phyloP scores from a whole-genome alignment of 2,113 vertebrate genomes.

The Spizaetus ornatus region DNA sequence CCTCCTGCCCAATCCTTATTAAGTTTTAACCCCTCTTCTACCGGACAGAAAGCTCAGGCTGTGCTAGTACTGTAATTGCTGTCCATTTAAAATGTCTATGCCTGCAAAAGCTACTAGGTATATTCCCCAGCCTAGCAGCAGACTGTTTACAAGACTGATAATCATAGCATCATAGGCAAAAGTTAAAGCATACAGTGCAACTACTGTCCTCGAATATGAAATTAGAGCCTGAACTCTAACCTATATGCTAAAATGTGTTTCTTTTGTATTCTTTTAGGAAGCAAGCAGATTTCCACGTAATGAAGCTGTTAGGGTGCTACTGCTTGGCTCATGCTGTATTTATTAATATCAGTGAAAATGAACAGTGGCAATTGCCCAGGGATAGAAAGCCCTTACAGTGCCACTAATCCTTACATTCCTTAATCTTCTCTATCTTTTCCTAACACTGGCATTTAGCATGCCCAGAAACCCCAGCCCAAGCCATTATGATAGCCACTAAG shows the following conservation, averaged over 20 bases:
- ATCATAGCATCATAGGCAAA: not conserved
- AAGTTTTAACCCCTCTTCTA: constrained; percentile 23
- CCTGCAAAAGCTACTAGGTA: not conserved
- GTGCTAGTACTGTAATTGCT: not conserved
- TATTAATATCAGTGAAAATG: not conserved
- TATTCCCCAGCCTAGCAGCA: not conserved
- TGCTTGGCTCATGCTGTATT: not conserved
- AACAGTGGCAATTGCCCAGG: not conserved
- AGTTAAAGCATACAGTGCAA: not conserved
- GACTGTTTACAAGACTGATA: not conserved
- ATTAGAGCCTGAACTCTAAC: not conserved
- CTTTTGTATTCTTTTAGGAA: not conserved
- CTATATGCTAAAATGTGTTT: not conserved
- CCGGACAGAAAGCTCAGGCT: not conserved
- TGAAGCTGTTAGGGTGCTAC: not conserved
- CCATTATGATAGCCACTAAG: not conserved
- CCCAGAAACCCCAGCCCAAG: not conserved
- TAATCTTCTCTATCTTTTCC: not conserved
- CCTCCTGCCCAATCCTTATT: not conserved
- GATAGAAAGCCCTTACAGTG: not conserved
- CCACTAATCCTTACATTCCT: not conserved
- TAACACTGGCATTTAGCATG: not conserved
- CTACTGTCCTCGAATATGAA: not conserved
- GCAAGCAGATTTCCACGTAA: not conserved
- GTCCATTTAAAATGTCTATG: not conserved